Conservation (phyloP, 2,888 invertebrate species). For the Andrena marginata region DNA sequence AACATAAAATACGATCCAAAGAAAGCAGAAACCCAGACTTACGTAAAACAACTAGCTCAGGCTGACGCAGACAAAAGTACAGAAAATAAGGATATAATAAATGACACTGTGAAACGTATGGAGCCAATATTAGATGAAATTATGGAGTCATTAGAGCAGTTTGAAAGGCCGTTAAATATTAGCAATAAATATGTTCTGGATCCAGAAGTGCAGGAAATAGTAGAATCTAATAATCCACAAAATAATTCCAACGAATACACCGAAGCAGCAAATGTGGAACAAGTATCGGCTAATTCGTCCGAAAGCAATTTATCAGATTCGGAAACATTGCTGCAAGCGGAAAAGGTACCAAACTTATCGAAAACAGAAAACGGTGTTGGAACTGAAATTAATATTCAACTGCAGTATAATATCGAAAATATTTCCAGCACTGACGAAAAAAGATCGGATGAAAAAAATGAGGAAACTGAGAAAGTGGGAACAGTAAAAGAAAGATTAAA, state of each 20-base stretch:
- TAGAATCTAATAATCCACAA: conserved; percentile 2
- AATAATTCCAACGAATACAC: conserved; percentile 3
- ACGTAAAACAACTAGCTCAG: conserved; percentile 6
- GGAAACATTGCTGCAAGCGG: conserved; percentile 13
- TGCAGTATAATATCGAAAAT: conserved; percentile 36
- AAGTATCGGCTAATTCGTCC: conserved; percentile 3
- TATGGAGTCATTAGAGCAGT: conserved; percentile 72
- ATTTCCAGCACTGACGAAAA: conserved; percentile 26
- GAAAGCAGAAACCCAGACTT: conserved; percentile 33
- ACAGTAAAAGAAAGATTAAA: conserved; percentile 62
- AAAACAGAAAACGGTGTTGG: conserved; percentile 37
- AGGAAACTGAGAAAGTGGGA: conserved; percentile 38
- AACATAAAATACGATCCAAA: conserved; percentile 86
- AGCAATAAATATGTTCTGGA: conserved; percentile 33
- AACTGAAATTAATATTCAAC: conserved; percentile 28
- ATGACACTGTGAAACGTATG: conserved; percentile 63
- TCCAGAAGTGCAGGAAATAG: conserved; percentile 37
- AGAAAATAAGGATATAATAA: conserved; percentile 22
- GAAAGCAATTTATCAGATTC: conserved; percentile 17
- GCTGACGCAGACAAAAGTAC: background rate
- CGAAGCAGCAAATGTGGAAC: conserved; percentile 9
- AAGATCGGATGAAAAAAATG: conserved; percentile 23
- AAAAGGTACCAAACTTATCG: conserved; percentile 7
- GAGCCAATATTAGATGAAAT: conserved; percentile 73
- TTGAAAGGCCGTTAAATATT: conserved; percentile 66